Base-by-base conservation (phyloP, 2,113 vertebrate species). In the Cyprinodon variegatus region DNA sequence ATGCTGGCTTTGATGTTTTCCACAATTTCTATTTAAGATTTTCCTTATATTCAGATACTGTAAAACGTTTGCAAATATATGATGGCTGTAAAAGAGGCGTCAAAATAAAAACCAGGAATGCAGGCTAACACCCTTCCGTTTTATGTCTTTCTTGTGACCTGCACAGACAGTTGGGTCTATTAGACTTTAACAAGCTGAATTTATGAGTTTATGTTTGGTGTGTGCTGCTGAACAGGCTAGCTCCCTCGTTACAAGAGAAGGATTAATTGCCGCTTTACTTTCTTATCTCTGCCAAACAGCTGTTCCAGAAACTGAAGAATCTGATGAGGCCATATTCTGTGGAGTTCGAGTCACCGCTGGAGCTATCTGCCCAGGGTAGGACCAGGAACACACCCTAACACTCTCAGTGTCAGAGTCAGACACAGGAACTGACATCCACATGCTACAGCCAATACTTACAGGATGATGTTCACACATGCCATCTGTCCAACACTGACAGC, bases 331-430 rank as follows among this genome's bases (percentile, higher is more conserved):
- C 98, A 90, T 96, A 97, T 90, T 96, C 95, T 88, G 96, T 99
- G 59, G 95, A 95, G 86, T 99, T 99, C 8, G 96, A 98, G 94
- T 98, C 98, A 46, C 98, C 98, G 13, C 95, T 99, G 92, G 98
- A 99, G 93, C 95, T 99, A 78, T 99, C 97, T n/a, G 96, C 97
- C 74, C 98, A 99, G 95, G 98, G 98, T 99, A 92, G 91, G 87
- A 70, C 38, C 15, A 53, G 77, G 65, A 67, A 84, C 65, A 78
- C 79, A 74, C 17, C 61, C 59, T 48, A 67, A 79, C 65, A 61
- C 64, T 57, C 67, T 43, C 46, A 65, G 29, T 45, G 14, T 41
- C 11, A 53, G 29, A 63, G 40, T 29, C 46, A 57, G 13, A 45
- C 53, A 68, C 3, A 39, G 9, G 43, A 45, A n/a, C n/a, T 59